Conservation (phyloP, 1,140 invertebrate species). For the Hycleus cichorii region DNA sequence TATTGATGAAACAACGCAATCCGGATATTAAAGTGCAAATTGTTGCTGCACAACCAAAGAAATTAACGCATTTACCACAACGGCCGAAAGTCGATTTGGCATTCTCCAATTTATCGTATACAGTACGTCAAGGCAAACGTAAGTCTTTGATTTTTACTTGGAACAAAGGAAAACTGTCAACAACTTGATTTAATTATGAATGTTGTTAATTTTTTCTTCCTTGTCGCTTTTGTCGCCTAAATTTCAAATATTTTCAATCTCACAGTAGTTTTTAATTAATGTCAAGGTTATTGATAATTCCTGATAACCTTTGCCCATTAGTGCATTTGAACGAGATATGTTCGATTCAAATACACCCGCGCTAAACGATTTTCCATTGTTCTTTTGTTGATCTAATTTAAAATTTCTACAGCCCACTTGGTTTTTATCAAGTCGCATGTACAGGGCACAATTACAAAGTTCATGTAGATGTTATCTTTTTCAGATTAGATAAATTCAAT, state of each 20-base stretch:
- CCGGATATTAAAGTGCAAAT: slow-evolving; percentile 51
- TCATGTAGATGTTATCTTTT: no score
- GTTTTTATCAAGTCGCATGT: no score
- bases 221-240: neutral
- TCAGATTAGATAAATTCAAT: no score
- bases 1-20: slow-evolving; percentile 44
- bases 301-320: neutral
- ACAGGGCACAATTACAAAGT: no score
- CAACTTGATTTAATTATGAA: no score
- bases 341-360: no score
- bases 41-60: slow-evolving; percentile 61
- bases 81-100: slow-evolving; percentile 81
- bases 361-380: no score
- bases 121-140: slow-evolving; percentile 75
- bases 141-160: slow-evolving; percentile 45
- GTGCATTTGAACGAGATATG: no score
- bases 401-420: no score
- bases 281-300: neutral
- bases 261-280: neutral
- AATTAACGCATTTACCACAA: slow-evolving; percentile 73
- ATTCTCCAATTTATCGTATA: slow-evolving; percentile 77
- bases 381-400: no score
- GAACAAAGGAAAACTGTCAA: no score
- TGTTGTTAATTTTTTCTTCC: neutral
- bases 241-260: neutral